A percentile compares a stretch with the other conserved stretches of the same genome.
Conservation (phyloP, 2,888 invertebrate species). For the Netelia melanura region DNA sequence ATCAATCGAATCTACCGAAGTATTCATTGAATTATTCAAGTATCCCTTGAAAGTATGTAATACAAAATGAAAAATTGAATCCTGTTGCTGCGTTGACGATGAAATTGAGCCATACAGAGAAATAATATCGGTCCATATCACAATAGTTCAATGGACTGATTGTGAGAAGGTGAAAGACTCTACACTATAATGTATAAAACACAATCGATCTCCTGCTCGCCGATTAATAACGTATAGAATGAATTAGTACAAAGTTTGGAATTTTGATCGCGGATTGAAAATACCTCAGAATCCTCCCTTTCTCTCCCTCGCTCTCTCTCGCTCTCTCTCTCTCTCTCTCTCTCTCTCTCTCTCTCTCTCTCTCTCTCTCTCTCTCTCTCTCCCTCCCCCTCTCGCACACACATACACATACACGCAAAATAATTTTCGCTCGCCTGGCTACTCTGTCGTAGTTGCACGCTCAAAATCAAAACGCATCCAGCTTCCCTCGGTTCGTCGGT, state of each 20-base stretch:
- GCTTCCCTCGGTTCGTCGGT: constrained; percentile 67
- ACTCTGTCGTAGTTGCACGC: constrained; percentile 34
- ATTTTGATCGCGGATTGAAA: constrained; percentile 41
- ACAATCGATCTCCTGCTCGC: too few species aligned
- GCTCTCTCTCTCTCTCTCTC: background rate
- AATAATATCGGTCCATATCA: too few species aligned
- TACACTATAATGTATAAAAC: too few species aligned
- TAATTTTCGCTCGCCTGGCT: constrained; percentile 13
- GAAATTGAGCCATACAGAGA: too few species aligned
- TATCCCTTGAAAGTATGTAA: too few species aligned
- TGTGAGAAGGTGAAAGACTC: too few species aligned
- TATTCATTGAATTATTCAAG: too few species aligned
- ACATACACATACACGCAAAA: background rate
- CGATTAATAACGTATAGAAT: too few species aligned
- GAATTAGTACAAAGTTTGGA: background rate
- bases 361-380: background rate
- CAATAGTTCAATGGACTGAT: too few species aligned
- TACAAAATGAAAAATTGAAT: too few species aligned
- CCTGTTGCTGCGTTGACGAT: too few species aligned
- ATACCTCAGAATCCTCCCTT: constrained; percentile 40
- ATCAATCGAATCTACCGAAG: too few species aligned
- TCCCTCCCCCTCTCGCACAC: background rate
- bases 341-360: constrained; percentile 3
- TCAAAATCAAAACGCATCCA: constrained; percentile 66
- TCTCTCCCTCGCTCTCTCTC: background rate